phyloP scores from a whole-genome alignment of 2,888 invertebrate genomes.

The Cheilosia pagana region DNA sequence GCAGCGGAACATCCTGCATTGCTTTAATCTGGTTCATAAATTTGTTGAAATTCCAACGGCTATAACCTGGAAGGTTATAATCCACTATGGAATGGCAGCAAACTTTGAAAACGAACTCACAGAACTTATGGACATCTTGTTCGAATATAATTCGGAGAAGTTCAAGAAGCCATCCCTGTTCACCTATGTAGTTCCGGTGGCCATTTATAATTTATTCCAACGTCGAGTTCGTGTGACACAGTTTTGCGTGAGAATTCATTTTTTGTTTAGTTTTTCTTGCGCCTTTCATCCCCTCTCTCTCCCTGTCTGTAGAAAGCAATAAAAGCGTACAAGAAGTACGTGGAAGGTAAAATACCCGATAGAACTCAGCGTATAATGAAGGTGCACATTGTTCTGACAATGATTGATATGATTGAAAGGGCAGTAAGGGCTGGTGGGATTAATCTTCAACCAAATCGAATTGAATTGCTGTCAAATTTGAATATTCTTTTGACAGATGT shows the following conservation, averaged over 20 bases:
- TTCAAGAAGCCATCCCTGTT: constrained; percentile 44
- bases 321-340: constrained; percentile 50
- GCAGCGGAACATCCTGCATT: constrained; percentile 35
- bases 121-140: constrained; percentile 57
- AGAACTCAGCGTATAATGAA: constrained; percentile 51
- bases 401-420: constrained; percentile 61
- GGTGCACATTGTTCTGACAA: constrained; percentile 54
- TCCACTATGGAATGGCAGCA: constrained; percentile 48
- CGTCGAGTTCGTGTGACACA: not conserved
- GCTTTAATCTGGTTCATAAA: constrained; percentile 50
- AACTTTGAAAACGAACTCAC: constrained; percentile 33
- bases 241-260: constrained; percentile 33
- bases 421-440: constrained; percentile 25
- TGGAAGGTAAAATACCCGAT: constrained; percentile 36
- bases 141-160: constrained; percentile 51
- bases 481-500: constrained; percentile 44
- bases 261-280: too few relatives aligned
- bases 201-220: constrained; percentile 57
- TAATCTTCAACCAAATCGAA: constrained; percentile 31
- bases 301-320: constrained; percentile 42
- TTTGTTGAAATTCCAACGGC: constrained; percentile 57
- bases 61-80: constrained; percentile 51
- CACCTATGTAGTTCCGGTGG: constrained; percentile 53
- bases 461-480: constrained; percentile 53
- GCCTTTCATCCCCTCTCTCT: not conserved